Conservation (phyloP, 2,113 vertebrate genomes). For the Erythrocercus mccallii region DNA sequence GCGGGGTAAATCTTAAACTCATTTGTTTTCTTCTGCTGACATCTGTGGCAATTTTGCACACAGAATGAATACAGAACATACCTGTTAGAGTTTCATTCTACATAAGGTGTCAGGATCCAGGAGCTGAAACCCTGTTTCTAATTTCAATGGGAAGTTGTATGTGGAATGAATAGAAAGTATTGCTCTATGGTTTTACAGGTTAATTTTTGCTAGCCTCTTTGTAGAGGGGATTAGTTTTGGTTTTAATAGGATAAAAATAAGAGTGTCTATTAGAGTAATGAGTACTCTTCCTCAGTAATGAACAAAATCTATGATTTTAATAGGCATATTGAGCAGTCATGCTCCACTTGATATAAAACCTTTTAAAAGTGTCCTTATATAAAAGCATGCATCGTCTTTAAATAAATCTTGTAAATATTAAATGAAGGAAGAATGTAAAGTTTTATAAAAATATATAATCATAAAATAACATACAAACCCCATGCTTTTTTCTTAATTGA, state of each 20-base stretch:
- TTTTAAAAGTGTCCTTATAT: background rate
- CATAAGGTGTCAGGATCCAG: background rate
- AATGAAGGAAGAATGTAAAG: background rate
- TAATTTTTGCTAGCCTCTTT: background rate
- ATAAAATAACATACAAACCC: background rate
- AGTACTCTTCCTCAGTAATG: background rate
- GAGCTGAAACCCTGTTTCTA: background rate
- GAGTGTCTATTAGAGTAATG: background rate
- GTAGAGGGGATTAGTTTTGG: background rate
- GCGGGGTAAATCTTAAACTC: background rate
- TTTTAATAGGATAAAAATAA: background rate
- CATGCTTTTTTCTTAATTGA: background rate
- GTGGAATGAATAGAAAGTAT: background rate
- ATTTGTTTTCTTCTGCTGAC: slow-evolving; percentile 16
- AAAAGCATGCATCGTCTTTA: background rate
- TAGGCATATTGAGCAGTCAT: background rate
- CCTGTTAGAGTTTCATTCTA: background rate
- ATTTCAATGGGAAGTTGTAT: background rate
- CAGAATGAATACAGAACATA: background rate
- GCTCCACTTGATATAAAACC: background rate
- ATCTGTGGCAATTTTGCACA: background rate
- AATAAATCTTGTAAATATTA: background rate
- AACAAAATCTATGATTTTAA: background rate
- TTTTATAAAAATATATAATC: background rate
- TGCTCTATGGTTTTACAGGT: background rate